Conservation (phyloP, 2,113 vertebrate species). For the Carlito syrichta region DNA sequence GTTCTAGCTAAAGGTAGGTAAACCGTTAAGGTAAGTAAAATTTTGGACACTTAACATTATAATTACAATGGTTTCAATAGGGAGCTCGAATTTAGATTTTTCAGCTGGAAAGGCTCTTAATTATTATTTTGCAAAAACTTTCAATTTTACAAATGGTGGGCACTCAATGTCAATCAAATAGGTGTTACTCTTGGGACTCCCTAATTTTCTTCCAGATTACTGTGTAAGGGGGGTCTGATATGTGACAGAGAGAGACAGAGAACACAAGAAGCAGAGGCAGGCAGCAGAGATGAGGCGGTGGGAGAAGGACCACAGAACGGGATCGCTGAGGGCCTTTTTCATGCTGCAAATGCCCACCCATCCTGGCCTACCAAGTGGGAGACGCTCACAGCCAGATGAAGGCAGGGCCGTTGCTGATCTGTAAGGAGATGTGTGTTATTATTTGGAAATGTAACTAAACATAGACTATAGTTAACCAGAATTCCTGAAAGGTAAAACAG, state of each 20-base stretch:
- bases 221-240: neutral
- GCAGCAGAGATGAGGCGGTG: neutral
- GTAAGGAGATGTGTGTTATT: neutral
- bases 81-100: neutral
- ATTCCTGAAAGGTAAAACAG: neutral
- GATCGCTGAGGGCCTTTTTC: neutral
- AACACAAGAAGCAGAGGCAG: neutral
- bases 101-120: neutral
- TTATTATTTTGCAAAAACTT: neutral
- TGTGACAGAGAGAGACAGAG: neutral
- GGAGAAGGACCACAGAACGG: neutral
- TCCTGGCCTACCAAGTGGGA: neutral
- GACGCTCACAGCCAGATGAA: neutral
- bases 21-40: slow-evolving; percentile 48
- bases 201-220: neutral
- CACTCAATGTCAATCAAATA: neutral
- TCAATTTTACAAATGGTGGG: neutral
- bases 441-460: neutral
- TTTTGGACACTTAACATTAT: neutral
- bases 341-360: neutral
- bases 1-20: neutral
- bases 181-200: neutral
- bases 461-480: neutral
- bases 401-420: neutral
- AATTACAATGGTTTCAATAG: neutral